Evolutionary conservation across 2,797 vertebrate genomes (phyloP), one percentile per base, ranked within the genome.

Genomic region (Micropoecilia bifurca): DNA sequence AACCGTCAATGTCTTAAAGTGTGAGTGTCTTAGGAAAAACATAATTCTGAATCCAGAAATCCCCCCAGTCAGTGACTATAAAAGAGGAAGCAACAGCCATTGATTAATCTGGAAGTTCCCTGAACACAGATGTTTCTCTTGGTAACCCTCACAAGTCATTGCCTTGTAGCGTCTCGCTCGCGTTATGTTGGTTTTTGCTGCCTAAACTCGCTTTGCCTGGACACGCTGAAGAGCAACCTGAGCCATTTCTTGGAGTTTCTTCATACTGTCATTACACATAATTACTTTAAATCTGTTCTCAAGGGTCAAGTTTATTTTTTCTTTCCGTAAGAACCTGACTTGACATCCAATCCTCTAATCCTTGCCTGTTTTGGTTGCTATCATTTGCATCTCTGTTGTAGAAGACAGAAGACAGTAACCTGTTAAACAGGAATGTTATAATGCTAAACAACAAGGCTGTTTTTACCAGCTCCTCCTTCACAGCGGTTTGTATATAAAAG

Each of bases 331-430:
- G 30, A 30, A 39, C 63, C 48, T 28, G 3, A 74, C 69, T 78
- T 76, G 79, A 71, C 72, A 66, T 71, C 16, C 22, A 13, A 9
- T 73, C 30, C 14, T 46, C 74, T 59, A 33, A 45, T 69, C 39
- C 7, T 5, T 18, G 22, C 10, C 39, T 85, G 80, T 86, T 85
- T 84, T 78, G 59, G 73, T 86, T 80, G 43, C 59, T 45, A 63
- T 81, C 10, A 10, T 8, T 22, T 59, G 74, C 39, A 6, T 75
- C 73, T 77, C 59, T 57, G 25, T 5, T 25, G 71, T 22, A 48
- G 41, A 33, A 76, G 9, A 82, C 78, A 80, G 85, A 33, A 76
- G 6, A 82, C 78, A 79, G 85, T 71, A 90, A 88, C 92, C 78
- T 45, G 89, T 86, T 88, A 2, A 36, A 78, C 89, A 43, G 78